Base-by-base conservation (phyloP, 2,797 vertebrate species). In the Champsocephalus gunnari region DNA sequence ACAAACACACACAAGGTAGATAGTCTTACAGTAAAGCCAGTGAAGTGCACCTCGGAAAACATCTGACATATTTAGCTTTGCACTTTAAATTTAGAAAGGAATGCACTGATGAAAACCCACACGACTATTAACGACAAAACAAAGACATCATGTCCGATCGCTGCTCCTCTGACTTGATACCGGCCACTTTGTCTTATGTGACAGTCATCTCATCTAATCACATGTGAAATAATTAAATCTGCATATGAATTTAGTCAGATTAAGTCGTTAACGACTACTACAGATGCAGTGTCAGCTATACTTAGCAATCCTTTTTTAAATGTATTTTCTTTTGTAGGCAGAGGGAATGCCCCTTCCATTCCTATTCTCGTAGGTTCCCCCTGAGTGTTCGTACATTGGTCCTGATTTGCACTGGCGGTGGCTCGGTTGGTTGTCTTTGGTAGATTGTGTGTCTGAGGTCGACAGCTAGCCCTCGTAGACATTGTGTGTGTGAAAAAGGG, bases 51-150 rank as follows among this genome's bases (percentile, higher is more conserved):
- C 67, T 87, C 38, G 77, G 83, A 88, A 94, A 91, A 88, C 75
- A 87, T 86, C 67, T 73, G 73, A 85, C 83, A 65, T 64, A 87
- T 89, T 87, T 80, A 88, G 82, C 75, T 82, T 87, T 71, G 59
- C 86, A 76, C 88, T 75, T 88, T 88, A 91, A 89, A 91, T 87
- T 84, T 91, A 92, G 88, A 79, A 57, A 56, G 60, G 75, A 79
- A 80, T 75, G 81, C 74, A 66, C 79, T 50, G 62, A 82, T 86
- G 83, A 86, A 92, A 91, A 79, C 71, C 75, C 85, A 79, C 80
- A 79, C 49, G 66, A 66, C 79, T 83, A 69, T 85, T 90, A 84
- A 71, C 69, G 55, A 83, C 80, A 82, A 83, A 88, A 90, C 70
- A 57, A 21, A 86, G 79, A 88, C 79, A 83, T 88, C 82, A 81